Evolutionary conservation across 92 coral and sea anemone genomes (phyloP), one percentile per base, ranked within the genome.

Genomic region (Virgularia gustaviana): DNA sequence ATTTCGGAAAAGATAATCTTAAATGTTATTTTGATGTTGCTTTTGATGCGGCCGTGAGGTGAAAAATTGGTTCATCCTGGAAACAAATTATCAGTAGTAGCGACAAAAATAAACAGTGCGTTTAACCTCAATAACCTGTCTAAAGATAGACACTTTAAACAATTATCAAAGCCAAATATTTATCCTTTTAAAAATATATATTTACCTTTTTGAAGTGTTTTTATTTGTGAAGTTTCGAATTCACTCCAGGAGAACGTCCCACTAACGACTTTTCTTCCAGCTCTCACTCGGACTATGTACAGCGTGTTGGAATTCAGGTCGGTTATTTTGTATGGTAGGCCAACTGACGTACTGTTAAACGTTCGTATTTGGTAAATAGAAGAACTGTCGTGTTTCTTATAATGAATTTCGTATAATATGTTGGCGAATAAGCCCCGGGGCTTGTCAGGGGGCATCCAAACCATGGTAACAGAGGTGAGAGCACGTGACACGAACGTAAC

Each of bases 151-250:
- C n/a, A n/a, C n/a, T n/a, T n/a, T n/a, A n/a, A n/a, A n/a, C n/a
- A n/a, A n/a, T n/a, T n/a, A n/a, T n/a, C n/a, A n/a, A n/a, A n/a
- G n/a, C n/a, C n/a, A n/a, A n/a, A n/a, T n/a, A n/a, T n/a, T n/a
- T n/a, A n/a, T n/a, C n/a, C n/a, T n/a, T n/a, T n/a, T n/a, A n/a
- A n/a, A n/a, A n/a, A n/a, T n/a, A n/a, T n/a, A n/a, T n/a, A 20
- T 78, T 76, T 33, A 91, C 97, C 96, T 66, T 86, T 19, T 70
- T 89, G 97, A 52, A 78, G 75, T 9, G 96, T 91, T 37, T 55
- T 76, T 6, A 70, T 63, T 23, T 65, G 37, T 41, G 72, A 10
- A 56, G 75, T 52, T n/a, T 53, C 79, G 36, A 32, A 79, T 15
- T n/a, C 75, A 59, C 97, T 90, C 88, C 79, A 72, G 3, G 80